phyloP scores from a whole-genome alignment of 2,888 invertebrate genomes.

The Pterobdella sp. region DNA sequence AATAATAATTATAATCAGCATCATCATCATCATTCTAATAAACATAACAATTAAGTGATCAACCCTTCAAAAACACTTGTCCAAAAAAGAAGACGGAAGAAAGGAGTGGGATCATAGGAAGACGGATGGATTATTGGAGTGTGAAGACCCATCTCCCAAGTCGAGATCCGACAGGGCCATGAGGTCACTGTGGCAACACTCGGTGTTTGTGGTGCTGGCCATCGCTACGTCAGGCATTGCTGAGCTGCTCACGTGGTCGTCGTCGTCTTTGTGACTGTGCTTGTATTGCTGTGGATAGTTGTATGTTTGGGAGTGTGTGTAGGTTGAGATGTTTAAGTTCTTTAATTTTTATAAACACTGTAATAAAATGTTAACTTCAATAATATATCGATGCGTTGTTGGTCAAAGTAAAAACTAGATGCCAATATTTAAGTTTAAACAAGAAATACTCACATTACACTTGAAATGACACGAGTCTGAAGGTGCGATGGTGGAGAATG shows the following conservation, averaged over 20 bases:
- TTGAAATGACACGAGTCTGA: conserved; percentile 1
- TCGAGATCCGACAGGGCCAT: conserved; percentile 63
- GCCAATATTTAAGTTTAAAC: too few relatives aligned
- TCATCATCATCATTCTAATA: too few relatives aligned
- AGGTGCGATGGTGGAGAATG: background rate
- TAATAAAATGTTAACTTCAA: too few relatives aligned
- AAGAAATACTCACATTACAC: background rate
- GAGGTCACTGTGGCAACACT: conserved; percentile 55
- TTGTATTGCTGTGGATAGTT: background rate
- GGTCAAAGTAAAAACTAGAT: too few relatives aligned
- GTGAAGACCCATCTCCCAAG: conserved; percentile 62
- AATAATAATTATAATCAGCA: too few relatives aligned
- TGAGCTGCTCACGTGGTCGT: conserved; percentile 44
- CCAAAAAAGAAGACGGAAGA: too few relatives aligned
- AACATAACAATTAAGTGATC: too few relatives aligned
- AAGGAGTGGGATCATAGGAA: too few relatives aligned
- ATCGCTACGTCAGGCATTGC: conserved; percentile 75
- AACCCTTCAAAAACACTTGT: too few relatives aligned
- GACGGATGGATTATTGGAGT: conserved; percentile 38
- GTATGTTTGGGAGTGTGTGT: background rate
- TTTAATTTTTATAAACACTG: background rate
- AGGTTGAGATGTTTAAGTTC: conserved; percentile 13
- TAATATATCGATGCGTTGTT: too few relatives aligned
- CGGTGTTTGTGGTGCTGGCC: conserved; percentile 67
- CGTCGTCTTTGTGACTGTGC: conserved; percentile 2